Evolutionary conservation across 1,140 invertebrate species (phyloP).

Genomic region (Plutomurus gul): DNA sequence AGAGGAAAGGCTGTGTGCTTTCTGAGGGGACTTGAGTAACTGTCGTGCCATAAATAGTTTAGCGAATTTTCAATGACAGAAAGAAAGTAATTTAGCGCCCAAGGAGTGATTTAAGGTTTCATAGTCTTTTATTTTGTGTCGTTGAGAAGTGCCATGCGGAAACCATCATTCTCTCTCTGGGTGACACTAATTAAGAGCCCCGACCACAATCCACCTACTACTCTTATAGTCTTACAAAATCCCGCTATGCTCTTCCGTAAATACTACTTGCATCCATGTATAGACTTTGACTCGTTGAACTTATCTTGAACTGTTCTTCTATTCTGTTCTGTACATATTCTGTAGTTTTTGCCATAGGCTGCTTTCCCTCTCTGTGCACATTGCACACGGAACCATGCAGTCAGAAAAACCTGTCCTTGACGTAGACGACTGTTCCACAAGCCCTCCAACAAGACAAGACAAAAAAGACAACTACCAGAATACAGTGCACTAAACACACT

Average conservation of each 20-base stretch:
- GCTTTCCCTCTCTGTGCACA: background rate
- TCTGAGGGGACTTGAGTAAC: background rate
- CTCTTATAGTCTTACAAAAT: background rate
- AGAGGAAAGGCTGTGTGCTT: background rate
- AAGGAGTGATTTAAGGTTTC: slow-evolving; percentile 48
- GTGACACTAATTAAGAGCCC: slow-evolving; percentile 47
- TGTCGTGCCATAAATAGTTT: slow-evolving; percentile 15
- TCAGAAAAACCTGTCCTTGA: background rate
- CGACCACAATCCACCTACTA: slow-evolving; percentile 30
- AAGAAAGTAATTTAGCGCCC: slow-evolving; percentile 43
- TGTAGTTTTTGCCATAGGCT: background rate
- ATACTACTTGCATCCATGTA: background rate
- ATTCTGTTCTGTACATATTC: background rate
- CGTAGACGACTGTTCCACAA: background rate
- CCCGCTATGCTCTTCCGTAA: background rate
- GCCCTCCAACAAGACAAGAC: background rate
- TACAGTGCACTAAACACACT: background rate
- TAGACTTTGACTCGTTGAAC: background rate
- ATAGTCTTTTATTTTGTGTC: slow-evolving; percentile 45
- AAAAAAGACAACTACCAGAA: too few species aligned
- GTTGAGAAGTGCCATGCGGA: slow-evolving; percentile 38
- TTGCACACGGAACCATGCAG: background rate
- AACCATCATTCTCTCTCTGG: slow-evolving; percentile 44
- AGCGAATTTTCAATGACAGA: slow-evolving; percentile 38
- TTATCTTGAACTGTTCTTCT: background rate